Evolutionary conservation across 1,140 invertebrate genomes (phyloP).

Genomic region (Helicorthomorpha holstii): DNA sequence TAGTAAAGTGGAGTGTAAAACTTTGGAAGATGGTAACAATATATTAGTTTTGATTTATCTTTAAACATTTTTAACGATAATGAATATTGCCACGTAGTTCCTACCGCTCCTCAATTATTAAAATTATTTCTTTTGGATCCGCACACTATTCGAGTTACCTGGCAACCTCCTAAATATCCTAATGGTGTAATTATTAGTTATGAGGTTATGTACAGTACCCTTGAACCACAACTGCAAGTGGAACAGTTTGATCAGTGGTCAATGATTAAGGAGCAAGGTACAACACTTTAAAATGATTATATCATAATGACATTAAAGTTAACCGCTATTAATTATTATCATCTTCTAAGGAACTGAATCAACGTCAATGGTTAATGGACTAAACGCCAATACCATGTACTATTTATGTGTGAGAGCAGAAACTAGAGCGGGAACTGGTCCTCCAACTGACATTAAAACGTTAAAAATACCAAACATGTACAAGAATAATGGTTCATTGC

Average conservation of each 20-base stretch:
- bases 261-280: too few species aligned
- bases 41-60: conserved; percentile 1
- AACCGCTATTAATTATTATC: conserved; percentile 2
- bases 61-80: neutral
- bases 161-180: conserved; percentile 29
- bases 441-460: conserved; percentile 10
- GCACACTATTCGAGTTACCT: conserved; percentile 29
- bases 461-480: conserved; percentile 1
- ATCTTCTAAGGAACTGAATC: conserved; percentile 26
- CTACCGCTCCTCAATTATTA: conserved; percentile 31
- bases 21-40: conserved; percentile 29
- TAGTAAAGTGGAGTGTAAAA: conserved; percentile 33
- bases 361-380: conserved; percentile 13
- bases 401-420: conserved; percentile 33
- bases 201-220: conserved; percentile 23
- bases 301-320: conserved; percentile 21
- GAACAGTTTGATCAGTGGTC: too few species aligned
- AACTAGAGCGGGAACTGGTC: conserved; percentile 34
- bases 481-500: neutral
- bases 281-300: conserved; percentile 24
- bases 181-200: conserved; percentile 33
- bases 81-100: conserved; percentile 23
- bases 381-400: conserved; percentile 31
- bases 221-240: too few species aligned
- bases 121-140: conserved; percentile 29